Percentiles rank a stretch among this genome's conserved stretches.
phyloP scores from a whole-genome alignment of 2,888 invertebrate species.

The Drosophila antonietae region DNA sequence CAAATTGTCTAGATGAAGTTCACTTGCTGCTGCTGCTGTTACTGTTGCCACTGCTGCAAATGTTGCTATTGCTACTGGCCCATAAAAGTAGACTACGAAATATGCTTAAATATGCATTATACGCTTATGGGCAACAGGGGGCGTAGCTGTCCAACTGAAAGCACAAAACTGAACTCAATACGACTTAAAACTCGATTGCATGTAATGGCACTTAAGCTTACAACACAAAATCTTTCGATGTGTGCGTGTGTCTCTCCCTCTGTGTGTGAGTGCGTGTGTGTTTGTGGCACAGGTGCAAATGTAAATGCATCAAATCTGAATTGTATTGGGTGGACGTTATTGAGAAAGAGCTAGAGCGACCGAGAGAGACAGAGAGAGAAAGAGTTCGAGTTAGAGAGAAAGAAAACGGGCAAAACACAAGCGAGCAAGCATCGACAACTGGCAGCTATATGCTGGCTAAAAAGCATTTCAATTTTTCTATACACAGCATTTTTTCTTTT shows the following conservation, averaged over 20 bases:
- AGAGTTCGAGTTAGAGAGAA: not conserved
- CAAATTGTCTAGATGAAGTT: constrained; percentile 74
- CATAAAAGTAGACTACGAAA: constrained; percentile 75
- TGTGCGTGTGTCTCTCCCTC: constrained; percentile 9
- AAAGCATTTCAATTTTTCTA: constrained; percentile 49
- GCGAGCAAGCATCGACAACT: constrained; percentile 11
- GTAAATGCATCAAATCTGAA: constrained; percentile 75
- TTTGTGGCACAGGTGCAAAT: constrained; percentile 69
- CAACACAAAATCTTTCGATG: constrained; percentile 54
- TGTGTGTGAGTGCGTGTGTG: constrained; percentile 41
- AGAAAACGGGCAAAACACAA: constrained; percentile 23
- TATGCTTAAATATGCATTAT: constrained; percentile 80
- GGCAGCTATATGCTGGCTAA: constrained; percentile 23
- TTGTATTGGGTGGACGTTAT: constrained; percentile 54
- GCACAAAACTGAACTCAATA: constrained; percentile 51
- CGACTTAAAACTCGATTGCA: constrained; percentile 70
- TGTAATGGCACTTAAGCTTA: constrained; percentile 80
- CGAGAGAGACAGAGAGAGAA: not conserved
- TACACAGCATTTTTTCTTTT: constrained; percentile 29
- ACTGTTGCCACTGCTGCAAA: not conserved
- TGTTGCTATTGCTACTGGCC: constrained; percentile 27
- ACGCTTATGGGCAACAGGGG: constrained; percentile 58
- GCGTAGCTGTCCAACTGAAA: constrained; percentile 30
- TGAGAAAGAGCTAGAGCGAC: constrained; percentile 7
- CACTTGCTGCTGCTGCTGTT: constrained; percentile 33